Base-by-base conservation (phyloP, 1,140 invertebrate genomes). In the Sarcophaga bullata region DNA sequence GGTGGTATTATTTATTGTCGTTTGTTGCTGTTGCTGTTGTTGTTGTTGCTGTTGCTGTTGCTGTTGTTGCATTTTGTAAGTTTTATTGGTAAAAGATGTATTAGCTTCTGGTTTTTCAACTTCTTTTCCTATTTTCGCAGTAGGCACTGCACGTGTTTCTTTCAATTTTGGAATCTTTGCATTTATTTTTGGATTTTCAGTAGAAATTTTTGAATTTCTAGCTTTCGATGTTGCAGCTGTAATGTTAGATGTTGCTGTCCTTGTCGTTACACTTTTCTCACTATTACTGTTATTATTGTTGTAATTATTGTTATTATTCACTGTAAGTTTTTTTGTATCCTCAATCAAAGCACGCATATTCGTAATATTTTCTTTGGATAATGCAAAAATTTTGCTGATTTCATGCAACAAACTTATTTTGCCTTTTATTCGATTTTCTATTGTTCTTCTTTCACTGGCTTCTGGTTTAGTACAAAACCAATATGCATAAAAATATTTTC, bases 331-430 rank as follows among this genome's bases (percentile, higher is more conserved):
- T 81, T 88, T 89, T 8, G 88, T 83, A 83, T 89, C 88, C 83
- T 89, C 88, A 78, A 85, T 86, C 52, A 89, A 83, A 84, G 86
- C 86, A 85, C 88, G 88, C 88, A 89, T 89, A 82, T 87, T 88
- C 82, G 10, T 48, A 68, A 62, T 80, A 73, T 80, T 75, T 52
- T 58, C 54, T 80, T 68, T 25, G 6, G 62, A 19, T 19, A 9
- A 19, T n/a, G 62, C 62, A 68, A 68, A 68, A 37, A 8, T 68
- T 7, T 68, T 68, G 62, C 19, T 68, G 17, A 68, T 68, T 68
- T 68, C 17, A 19, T 68, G 10, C 62, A 68, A 68, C 62, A 68
- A 68, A 13, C 7, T 68, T 68, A 68, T 68, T 25, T 68, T 68
- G n/a, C 17, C 62, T 25, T 68, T 25, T 37, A 37, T 37, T 1